Evolutionary conservation across 2,888 invertebrate genomes (phyloP).

Genomic region (Apoda limacodes): DNA sequence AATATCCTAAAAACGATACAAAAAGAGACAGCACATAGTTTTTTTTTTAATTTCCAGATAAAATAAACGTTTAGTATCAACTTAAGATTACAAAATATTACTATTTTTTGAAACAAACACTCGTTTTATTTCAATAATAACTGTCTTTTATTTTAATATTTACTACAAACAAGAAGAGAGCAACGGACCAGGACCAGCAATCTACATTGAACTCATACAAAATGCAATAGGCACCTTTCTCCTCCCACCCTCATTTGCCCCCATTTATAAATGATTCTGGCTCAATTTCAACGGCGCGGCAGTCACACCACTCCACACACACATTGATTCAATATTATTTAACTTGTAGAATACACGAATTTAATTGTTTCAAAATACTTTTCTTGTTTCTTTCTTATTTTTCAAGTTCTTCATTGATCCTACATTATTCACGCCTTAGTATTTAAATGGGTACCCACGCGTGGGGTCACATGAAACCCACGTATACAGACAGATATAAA

Average conservation of each 20-base stretch:
- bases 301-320: too few species aligned
- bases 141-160: too few species aligned
- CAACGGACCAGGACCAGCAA: constrained; percentile 32
- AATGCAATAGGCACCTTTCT: constrained; percentile 47
- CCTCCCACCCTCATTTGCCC: constrained; percentile 32
- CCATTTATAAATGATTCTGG: constrained; percentile 62
- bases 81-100: too few species aligned
- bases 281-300: constrained; percentile 51
- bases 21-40: too few species aligned
- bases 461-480: too few species aligned
- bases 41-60: too few species aligned
- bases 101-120: too few species aligned
- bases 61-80: too few species aligned
- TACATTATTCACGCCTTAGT: constrained; percentile 8
- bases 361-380: constrained; percentile 9
- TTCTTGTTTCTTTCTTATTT: constrained; percentile 2
- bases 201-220: constrained; percentile 52
- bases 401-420: constrained; percentile 8
- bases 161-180: constrained; percentile 16
- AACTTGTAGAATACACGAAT: constrained; percentile 38
- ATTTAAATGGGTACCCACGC: constrained; percentile 22
- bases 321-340: constrained; percentile 56
- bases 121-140: too few species aligned
- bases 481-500: too few species aligned
- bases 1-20: too few species aligned